phyloP scores from a whole-genome alignment of 2,113 vertebrate species.

The Synchiropus splendidus region DNA sequence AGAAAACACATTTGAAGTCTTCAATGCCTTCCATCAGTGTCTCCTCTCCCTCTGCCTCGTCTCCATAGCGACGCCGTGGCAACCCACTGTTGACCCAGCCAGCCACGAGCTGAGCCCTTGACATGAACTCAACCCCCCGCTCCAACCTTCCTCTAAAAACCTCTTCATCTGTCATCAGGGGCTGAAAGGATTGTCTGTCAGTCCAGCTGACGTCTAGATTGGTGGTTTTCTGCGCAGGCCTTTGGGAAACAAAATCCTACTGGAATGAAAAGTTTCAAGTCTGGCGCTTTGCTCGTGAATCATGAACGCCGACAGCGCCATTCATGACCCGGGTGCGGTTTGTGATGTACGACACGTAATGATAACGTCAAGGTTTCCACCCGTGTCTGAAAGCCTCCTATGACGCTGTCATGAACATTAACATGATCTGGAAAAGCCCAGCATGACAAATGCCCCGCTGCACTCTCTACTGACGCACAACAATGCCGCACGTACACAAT shows the following conservation, averaged over 20 bases:
- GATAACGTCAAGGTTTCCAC: slow-evolving; percentile 22
- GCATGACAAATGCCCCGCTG: slow-evolving; percentile 14
- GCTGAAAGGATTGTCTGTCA: slow-evolving; percentile 39
- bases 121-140: slow-evolving; percentile 34
- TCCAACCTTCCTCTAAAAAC: slow-evolving; percentile 15
- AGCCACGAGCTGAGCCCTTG: slow-evolving; percentile 32
- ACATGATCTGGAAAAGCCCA: slow-evolving; percentile 39
- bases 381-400: slow-evolving; percentile 20
- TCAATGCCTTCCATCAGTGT: slow-evolving; percentile 8
- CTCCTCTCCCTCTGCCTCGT: slow-evolving; percentile 24
- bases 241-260: slow-evolving; percentile 13
- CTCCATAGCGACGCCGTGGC: slow-evolving; percentile 44
- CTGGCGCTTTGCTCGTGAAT: slow-evolving; percentile 12
- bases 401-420: slow-evolving; percentile 42
- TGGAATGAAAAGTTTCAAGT: slow-evolving; percentile 16
- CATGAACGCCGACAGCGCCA: slow-evolving; percentile 11
- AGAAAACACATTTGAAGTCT: no score
- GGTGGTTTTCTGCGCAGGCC: slow-evolving; percentile 22
- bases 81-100: slow-evolving; percentile 26
- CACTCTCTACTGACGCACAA: slow-evolving; percentile 3
- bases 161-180: slow-evolving; percentile 38
- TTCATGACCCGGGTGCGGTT: slow-evolving; percentile 7
- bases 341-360: slow-evolving; percentile 35
- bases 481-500: background rate
- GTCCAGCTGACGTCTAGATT: slow-evolving; percentile 33